Evolutionary conservation across 2,113 vertebrate species (phyloP), one percentile per base, ranked within the genome.

Genomic region (Formicarius rufipectus): DNA sequence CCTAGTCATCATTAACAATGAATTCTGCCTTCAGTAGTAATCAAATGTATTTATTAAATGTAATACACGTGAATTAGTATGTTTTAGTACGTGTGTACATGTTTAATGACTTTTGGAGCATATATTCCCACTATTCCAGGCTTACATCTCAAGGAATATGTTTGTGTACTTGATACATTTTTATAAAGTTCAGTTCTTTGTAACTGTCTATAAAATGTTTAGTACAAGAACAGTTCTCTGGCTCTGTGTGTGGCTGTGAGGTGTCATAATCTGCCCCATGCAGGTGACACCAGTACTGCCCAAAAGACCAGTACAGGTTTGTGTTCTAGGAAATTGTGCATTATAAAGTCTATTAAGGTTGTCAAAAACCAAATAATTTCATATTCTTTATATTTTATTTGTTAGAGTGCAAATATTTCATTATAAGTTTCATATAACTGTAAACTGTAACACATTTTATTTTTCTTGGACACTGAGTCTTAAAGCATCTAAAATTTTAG

Each of bases 371-470:
- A 93, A 60, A 19, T 67, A 40, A 47, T 58, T 90, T 67, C 9
- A 8, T 47, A 47, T 73, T 94, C 66, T 79, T 12, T 87, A 53
- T 76, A 45, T 89, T 96, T 37, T 66, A 28, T 79, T 85, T 80
- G 2, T 93, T 76, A 91, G 37, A 78, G 37, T 82, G 53, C 45
- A 76, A 81, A 18, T 72, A 95, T 35, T 20, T 68, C 63, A 94
- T 93, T 96, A 42, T 72, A 73, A 96, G 81, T 28, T 96, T 53
- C 84, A 82, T 90, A 93, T 95, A 80, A 71, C 44, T 76, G 35
- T 68, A 49, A 89, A 77, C 40, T 85, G 27, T 83, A 63, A 91
- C 81, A 59, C 31, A 74, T 91, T 95, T 67, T 72, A 9, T 87
- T 96, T 76, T 81, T 59, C 58, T 85, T 73, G 40, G 96, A 60